phyloP scores from a whole-genome alignment of 2,797 vertebrate species.

The Pteropus rufus region DNA sequence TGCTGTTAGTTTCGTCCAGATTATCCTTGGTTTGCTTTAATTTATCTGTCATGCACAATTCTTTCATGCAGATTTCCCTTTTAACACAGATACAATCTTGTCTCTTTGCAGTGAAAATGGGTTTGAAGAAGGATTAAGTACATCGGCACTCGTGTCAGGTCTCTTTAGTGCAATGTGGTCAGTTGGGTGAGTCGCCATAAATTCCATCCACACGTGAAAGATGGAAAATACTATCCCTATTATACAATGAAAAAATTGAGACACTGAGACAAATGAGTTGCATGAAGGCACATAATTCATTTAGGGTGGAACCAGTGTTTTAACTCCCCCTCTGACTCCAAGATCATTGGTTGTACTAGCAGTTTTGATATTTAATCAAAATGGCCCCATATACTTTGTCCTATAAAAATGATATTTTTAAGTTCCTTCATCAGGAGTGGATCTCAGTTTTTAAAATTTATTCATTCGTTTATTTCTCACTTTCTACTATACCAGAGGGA shows the following conservation, averaged over 20 bases:
- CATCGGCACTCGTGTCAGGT: conserved; percentile 94
- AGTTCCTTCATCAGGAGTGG: not conserved
- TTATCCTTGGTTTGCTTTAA: not conserved
- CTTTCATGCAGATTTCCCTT: not conserved
- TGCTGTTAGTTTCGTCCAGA: not conserved
- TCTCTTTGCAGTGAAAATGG: conserved; percentile 88
- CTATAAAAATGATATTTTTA: not conserved
- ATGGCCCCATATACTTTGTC: not conserved
- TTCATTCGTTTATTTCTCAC: not conserved
- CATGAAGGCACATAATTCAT: not conserved
- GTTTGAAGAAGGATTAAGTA: conserved; percentile 93
- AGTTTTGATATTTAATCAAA: not conserved
- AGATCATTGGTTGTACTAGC: not conserved
- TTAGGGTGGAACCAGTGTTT: not conserved
- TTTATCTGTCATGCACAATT: not conserved
- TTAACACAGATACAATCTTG: not conserved
- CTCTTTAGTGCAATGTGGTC: conserved; percentile 92
- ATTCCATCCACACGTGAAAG: not conserved
- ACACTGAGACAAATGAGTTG: not conserved
- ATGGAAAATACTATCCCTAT: not conserved
- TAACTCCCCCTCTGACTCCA: not conserved
- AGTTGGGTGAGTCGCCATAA: conserved; percentile 85
- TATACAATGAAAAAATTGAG: not conserved
- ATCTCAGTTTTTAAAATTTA: not conserved
- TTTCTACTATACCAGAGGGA: not conserved